Evolutionary conservation across 2,797 vertebrate genomes (phyloP), one percentile per base, ranked within the genome.

Genomic region (Ctenochaetus hawaiiensis): DNA sequence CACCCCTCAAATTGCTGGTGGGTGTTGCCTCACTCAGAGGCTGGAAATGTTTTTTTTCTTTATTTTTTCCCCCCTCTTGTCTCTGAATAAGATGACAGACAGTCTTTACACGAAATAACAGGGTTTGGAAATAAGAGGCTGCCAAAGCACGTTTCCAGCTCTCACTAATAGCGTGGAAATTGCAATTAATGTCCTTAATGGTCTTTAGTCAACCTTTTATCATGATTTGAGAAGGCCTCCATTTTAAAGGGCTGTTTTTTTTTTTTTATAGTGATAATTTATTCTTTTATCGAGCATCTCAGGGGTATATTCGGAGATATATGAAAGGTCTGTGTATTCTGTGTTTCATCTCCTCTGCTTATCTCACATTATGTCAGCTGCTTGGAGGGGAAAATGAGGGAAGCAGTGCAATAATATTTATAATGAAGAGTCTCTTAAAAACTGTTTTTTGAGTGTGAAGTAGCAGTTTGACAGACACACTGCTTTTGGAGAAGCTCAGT

Each of bases 101-200:
- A 95, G 96, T 94, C 95, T 96, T 96, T 96, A 95, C 95, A 93
- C 95, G 92, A 98, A 99, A 99, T 99, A 97, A 98, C 96, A 99
- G 97, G 96, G 96, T 98, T 96, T 94, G 92, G 96, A 95, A 98
- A 99, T 98, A 96, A 99, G 96, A 95, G 97, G 96, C 95, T 98
- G 97, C 97, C 97, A 99, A 91, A 93, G 80, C 93, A 94, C 93
- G 83, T 92, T 96, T 95, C 95, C 96, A 95, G 94, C 93, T 94
- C 94, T 95, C 90, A 95, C 95, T 94, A 97, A 97, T 96, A 97
- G 96, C 96, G 94, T 93, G 94, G 95, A 97, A 97, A 97, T 97
- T 97, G 95, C 96, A 97, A 96, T 96, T 97, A 97, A 96, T 97
- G 97, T 97, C 96, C 96, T 95, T 94, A 96, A 96, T 96, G 96